These are phyloP conservation scores for Paratilapia polleni DNA, from an alignment of 2,113 vertebrate species.

Conservation along the genomic window DNA sequence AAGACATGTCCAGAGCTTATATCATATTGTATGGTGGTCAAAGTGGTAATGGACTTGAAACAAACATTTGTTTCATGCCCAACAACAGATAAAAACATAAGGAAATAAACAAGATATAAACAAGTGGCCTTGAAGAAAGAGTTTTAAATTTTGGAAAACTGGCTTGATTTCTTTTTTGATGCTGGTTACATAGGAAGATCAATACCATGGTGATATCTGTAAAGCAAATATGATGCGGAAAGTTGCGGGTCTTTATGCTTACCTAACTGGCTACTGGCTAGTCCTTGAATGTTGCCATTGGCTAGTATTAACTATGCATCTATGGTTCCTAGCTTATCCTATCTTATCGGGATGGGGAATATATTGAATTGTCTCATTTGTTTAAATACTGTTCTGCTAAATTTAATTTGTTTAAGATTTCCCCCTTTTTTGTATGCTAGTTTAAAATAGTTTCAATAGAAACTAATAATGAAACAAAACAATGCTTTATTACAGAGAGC, in stretches of 20 bases:
- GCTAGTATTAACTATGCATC: neutral
- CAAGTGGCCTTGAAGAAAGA: neutral
- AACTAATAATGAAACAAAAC: neutral
- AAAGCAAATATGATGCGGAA: too few relatives aligned
- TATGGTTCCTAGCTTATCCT: neutral
- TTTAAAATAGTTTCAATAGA: neutral
- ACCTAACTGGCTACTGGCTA: neutral
- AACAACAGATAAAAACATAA: neutral
- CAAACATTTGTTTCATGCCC: constrained; percentile 4
- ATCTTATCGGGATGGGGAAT: neutral
- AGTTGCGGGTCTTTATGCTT: neutral
- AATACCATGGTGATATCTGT: too few relatives aligned
- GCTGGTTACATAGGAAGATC: too few relatives aligned
- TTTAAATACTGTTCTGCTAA: neutral
- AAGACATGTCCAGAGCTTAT: constrained; percentile 4
- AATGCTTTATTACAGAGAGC: neutral
- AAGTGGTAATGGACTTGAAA: neutral
- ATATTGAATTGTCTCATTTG: neutral
- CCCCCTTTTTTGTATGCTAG: neutral
- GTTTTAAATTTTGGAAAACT: neutral
- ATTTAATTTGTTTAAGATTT: neutral
- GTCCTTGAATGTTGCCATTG: neutral
- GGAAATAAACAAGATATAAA: neutral
- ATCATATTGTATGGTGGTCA: neutral
- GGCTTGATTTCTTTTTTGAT: neutral